Evolutionary conservation across 2,888 invertebrate genomes (phyloP).

Genomic region (Antheraea assamensis): DNA sequence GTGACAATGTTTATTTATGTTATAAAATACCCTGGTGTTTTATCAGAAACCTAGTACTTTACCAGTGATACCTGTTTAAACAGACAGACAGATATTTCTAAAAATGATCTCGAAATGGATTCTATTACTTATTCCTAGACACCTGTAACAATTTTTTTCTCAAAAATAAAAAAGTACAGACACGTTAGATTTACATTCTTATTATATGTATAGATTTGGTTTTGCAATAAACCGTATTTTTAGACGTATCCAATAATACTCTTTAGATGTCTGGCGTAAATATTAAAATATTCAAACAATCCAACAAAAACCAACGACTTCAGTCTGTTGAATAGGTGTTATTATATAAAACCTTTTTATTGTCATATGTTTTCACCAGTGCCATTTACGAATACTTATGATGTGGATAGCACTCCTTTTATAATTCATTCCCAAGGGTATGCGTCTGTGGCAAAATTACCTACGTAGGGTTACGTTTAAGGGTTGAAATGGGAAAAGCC

Average conservation of each 20-base stretch:
- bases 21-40: no score
- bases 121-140: no score
- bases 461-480: background rate
- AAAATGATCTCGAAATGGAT: no score
- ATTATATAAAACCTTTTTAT: constrained; percentile 1
- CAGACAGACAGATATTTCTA: no score
- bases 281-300: constrained; percentile 10
- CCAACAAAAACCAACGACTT: background rate
- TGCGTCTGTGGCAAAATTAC: background rate
- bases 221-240: background rate
- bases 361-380: background rate
- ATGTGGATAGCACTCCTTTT: background rate
- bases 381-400: constrained; percentile 6
- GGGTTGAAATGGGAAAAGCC: background rate
- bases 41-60: no score
- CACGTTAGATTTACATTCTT: no score
- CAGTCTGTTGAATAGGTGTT: background rate
- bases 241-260: background rate
- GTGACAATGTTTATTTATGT: no score
- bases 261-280: background rate
- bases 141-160: no score
- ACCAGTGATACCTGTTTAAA: no score
- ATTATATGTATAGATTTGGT: no score
- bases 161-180: no score
- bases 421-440: background rate